phyloP scores from a whole-genome alignment of 2,888 invertebrate genomes.

The Stegophylla sp. region DNA sequence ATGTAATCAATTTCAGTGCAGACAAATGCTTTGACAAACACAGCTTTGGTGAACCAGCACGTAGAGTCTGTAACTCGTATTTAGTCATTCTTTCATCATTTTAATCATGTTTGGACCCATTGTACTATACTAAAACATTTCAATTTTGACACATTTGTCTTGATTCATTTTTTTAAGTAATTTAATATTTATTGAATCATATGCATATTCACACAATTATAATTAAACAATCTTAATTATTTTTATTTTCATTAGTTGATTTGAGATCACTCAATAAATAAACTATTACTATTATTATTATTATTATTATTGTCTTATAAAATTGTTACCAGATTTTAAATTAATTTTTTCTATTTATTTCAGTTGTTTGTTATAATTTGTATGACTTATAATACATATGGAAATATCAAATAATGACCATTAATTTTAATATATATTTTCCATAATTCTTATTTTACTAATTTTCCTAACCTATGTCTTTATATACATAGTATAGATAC shows the following conservation, averaged over 20 bases:
- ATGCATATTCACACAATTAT: constrained; percentile 28
- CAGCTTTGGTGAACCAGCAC: constrained; percentile 36
- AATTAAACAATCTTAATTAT: constrained; percentile 50
- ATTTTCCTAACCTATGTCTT: no score
- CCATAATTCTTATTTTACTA: background rate
- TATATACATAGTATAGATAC: no score
- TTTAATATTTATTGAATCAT: constrained; percentile 43
- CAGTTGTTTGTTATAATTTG: background rate
- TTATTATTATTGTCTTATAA: constrained; percentile 15
- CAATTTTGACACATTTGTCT: constrained; percentile 27
- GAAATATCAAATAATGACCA: background rate
- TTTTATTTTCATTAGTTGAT: constrained; percentile 41
- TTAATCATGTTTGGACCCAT: constrained; percentile 12
- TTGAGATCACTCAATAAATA: constrained; percentile 31
- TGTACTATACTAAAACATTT: constrained; percentile 7
- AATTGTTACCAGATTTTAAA: constrained; percentile 41
- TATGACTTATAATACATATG: background rate
- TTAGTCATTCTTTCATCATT: constrained; percentile 32
- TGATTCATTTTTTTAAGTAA: constrained; percentile 25
- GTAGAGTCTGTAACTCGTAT: constrained; percentile 29
- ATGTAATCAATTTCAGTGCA: constrained; percentile 27
- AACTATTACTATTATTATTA: no score
- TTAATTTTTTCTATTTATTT: background rate
- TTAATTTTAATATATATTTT: background rate
- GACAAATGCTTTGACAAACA: constrained; percentile 45